These are phyloP conservation scores for Melanargia galathea DNA, from an alignment of 2,888 invertebrate genomes.

Conservation along the genomic window DNA sequence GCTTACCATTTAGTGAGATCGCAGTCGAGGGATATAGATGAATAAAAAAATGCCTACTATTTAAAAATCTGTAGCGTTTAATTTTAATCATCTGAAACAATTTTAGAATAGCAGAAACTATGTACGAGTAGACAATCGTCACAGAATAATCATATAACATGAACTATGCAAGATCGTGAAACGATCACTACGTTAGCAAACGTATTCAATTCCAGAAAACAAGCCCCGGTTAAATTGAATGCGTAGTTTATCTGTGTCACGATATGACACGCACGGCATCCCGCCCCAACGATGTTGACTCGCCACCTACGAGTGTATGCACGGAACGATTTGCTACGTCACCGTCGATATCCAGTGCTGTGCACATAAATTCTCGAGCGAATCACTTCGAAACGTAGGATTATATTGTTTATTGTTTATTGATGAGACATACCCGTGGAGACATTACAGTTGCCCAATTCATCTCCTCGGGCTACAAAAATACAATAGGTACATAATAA, in stretches of 20 bases:
- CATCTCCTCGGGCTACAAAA: too few relatives aligned
- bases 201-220: background rate
- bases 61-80: too few relatives aligned
- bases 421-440: too few relatives aligned
- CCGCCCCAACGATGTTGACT: constrained; percentile 34
- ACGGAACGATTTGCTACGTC: constrained; percentile 18
- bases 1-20: too few relatives aligned
- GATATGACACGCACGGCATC: constrained; percentile 31
- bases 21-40: too few relatives aligned
- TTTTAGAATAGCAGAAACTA: too few relatives aligned
- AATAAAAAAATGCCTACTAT: too few relatives aligned
- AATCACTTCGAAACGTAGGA: background rate
- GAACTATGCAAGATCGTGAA: background rate
- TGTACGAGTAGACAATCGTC: too few relatives aligned
- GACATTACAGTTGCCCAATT: too few relatives aligned
- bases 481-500: too few relatives aligned
- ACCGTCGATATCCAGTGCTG: constrained; percentile 7
- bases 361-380: constrained; percentile 1
- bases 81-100: too few relatives aligned
- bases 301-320: constrained; percentile 32
- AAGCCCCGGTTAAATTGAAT: constrained; percentile 8
- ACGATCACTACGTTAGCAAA: background rate
- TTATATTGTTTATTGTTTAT: too few relatives aligned
- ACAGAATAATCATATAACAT: background rate
- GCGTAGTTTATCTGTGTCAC: constrained; percentile 13